A percentile compares a stretch with the other conserved stretches of the same genome.
Conservation (phyloP, 1,140 invertebrate species). For the Drosophila repleta region DNA sequence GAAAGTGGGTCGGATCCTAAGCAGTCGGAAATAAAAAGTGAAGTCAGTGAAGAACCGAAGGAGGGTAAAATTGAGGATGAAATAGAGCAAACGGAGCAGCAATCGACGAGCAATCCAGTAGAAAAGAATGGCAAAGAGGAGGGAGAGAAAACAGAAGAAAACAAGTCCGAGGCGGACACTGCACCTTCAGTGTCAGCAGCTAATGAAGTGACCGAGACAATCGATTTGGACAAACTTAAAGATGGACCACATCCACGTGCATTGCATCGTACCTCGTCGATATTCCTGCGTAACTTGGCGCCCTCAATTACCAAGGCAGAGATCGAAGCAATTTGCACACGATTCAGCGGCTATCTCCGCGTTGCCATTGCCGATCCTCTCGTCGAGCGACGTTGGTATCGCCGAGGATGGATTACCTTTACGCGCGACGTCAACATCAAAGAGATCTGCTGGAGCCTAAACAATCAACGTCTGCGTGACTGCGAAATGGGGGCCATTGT, state of each 20-base stretch:
- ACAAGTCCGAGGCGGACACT: not conserved
- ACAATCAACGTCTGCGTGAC: slow-evolving; percentile 94
- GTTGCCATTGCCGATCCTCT: slow-evolving; percentile 98
- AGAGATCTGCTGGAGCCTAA: slow-evolving; percentile 99
- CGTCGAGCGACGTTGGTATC: slow-evolving; percentile 96
- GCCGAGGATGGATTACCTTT: slow-evolving; percentile 99
- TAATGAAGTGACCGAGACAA: slow-evolving; percentile 64
- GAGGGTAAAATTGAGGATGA: slow-evolving; percentile 55
- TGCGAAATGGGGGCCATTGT: slow-evolving; percentile 97
- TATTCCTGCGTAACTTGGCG: slow-evolving; percentile 97
- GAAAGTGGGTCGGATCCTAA: slow-evolving; percentile 5
- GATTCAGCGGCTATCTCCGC: slow-evolving; percentile 97
- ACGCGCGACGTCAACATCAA: slow-evolving; percentile 98
- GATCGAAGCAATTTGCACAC: slow-evolving; percentile 98
- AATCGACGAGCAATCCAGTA: slow-evolving; percentile 22
- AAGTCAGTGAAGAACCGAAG: slow-evolving; percentile 41
- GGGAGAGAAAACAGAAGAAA: not conserved
- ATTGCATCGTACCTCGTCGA: slow-evolving; percentile 97
- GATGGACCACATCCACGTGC: slow-evolving; percentile 87
- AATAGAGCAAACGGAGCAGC: slow-evolving; percentile 37
- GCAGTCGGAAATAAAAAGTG: slow-evolving; percentile 12
- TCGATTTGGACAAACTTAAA: slow-evolving; percentile 84
- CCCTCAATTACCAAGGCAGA: slow-evolving; percentile 98
- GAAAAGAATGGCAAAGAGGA: slow-evolving; percentile 13
- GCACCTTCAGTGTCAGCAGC: slow-evolving; percentile 10